Evolutionary conservation across 2,797 vertebrate species (phyloP), one percentile per base, ranked within the genome.

Genomic region (Etheostoma perlongum): DNA sequence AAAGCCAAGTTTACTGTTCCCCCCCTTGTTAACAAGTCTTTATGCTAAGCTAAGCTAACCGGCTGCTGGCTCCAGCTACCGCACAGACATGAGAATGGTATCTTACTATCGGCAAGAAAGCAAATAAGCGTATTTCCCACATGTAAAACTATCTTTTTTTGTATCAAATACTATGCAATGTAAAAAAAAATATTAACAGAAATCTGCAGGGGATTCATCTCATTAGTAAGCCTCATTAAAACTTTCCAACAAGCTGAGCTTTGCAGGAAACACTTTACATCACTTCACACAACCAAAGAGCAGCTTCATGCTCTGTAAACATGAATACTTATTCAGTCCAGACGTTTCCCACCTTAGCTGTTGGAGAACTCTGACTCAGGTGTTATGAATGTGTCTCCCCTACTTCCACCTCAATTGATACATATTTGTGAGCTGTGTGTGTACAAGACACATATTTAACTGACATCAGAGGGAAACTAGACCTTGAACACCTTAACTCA

Each of bases 341-440:
- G 74, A 70, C 4, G 47, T 67, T 80, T 79, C 63, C 78, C 68
- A 76, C 11, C 0, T 36, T 2, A 62, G 64, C 47, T 70, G 67
- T 8, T 10, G 42, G 27, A 63, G 40, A 42, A 42, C 63, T 75
- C 60, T 83, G 71, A 82, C 80, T 88, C 82, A 69, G 78, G 36
- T 42, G 47, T 59, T 12, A 55, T 12, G 3, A 77, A 73, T 61
- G 25, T 72, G 40, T 67, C 54, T 57, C 40, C 6, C 2, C 5
- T 21, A 8, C 15, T 59, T 61, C 40, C 61, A 62, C 6, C n/a
- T 14, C 19, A 73, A 81, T 71, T 40, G 42, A 25, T 61, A 58
- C 30, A 63, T 16, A 60, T 63, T 67, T 60, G n/a, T 61, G 42
- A 54, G 36, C 25, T 40, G 16, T 19, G 19, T 53, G 48, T 67